Conservation (phyloP, 1,140 invertebrate species). For the Chelonus insularis region DNA sequence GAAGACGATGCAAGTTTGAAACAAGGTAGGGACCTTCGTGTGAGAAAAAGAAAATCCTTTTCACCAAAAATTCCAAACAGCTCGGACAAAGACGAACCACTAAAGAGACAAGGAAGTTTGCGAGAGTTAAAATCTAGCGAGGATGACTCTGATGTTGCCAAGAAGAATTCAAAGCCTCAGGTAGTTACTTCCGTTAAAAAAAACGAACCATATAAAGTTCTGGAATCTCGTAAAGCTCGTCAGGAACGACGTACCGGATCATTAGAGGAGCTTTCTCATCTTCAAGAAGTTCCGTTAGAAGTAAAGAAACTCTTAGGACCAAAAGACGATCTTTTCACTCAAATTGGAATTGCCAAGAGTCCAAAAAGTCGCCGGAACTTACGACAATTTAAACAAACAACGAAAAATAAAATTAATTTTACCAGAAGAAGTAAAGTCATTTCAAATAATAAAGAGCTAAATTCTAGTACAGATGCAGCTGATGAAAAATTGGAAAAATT, state of each 20-base stretch:
- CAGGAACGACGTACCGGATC: constrained; percentile 28
- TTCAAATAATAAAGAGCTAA: constrained; percentile 8
- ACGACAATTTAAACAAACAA: constrained; percentile 36
- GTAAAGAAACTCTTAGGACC: constrained; percentile 37
- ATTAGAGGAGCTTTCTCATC: constrained; percentile 22
- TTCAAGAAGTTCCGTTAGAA: constrained; percentile 34
- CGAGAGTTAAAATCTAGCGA: constrained; percentile 18
- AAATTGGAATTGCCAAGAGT: constrained; percentile 24
- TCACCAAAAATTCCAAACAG: constrained; percentile 1
- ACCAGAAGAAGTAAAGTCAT: constrained; percentile 13
- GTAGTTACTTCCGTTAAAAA: constrained; percentile 13
- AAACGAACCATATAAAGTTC: neutral
- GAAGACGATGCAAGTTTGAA: neutral
- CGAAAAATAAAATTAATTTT: constrained; percentile 26
- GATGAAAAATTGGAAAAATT: constrained; percentile 5
- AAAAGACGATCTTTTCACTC: constrained; percentile 33
- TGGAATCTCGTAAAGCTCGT: constrained; percentile 19
- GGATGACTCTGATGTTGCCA: constrained; percentile 6
- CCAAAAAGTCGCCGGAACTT: constrained; percentile 22
- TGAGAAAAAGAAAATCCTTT: constrained; percentile 21
- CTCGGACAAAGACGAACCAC: constrained; percentile 13
- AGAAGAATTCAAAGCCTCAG: constrained; percentile 9
- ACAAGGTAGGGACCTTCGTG: neutral
- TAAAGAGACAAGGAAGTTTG: constrained; percentile 13
- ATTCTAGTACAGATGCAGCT: neutral